These are phyloP conservation scores for Merodon equestris DNA, from an alignment of 2,888 invertebrate genomes.

Conservation along the genomic window DNA sequence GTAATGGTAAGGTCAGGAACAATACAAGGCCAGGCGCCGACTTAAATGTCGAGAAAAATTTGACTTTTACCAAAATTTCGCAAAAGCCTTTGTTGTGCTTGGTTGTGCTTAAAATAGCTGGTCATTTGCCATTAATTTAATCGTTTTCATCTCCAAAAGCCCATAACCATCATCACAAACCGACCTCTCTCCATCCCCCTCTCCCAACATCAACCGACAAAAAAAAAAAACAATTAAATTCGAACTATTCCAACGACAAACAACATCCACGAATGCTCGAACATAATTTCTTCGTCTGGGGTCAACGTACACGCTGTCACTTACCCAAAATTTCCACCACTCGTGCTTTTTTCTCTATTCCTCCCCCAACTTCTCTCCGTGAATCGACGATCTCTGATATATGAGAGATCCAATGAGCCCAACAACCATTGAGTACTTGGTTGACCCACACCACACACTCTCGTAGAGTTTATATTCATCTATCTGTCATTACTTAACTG, in stretches of 20 bases:
- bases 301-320: slow-evolving; percentile 48
- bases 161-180: slow-evolving; percentile 7
- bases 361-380: neutral
- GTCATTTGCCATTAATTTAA: slow-evolving; percentile 13
- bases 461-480: neutral
- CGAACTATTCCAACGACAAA: no score
- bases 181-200: slow-evolving; percentile 16
- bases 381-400: no score
- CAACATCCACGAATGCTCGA: slow-evolving; percentile 22
- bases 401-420: slow-evolving; percentile 10
- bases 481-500: no score
- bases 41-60: no score
- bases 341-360: slow-evolving; percentile 15
- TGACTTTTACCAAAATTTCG: no score
- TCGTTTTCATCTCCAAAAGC: slow-evolving; percentile 10
- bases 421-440: slow-evolving; percentile 33
- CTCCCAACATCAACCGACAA: slow-evolving; percentile 35
- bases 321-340: slow-evolving; percentile 33
- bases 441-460: slow-evolving; percentile 47
- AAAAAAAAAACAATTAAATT: no score
- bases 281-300: slow-evolving; percentile 53
- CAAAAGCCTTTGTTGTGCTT: no score
- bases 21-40: no score
- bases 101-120: slow-evolving; percentile 14
- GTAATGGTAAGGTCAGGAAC: no score